Evolutionary conservation across 2,113 vertebrate species (phyloP).

Genomic region (Paracanthobrama guichenoti): DNA sequence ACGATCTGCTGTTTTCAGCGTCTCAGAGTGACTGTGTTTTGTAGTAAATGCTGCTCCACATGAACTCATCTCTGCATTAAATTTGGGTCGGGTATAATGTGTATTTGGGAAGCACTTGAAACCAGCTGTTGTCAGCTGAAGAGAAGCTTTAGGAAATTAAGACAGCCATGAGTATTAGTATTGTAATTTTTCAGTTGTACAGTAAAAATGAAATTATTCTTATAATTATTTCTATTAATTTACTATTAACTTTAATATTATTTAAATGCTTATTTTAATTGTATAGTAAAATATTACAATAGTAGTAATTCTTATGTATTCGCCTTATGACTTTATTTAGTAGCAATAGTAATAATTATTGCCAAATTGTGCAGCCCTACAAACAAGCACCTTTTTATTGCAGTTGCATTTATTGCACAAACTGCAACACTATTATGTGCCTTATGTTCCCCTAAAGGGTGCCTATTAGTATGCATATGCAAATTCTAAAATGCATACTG

Average conservation of each 20-base stretch:
- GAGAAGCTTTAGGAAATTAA: not conserved
- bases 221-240: not conserved
- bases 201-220: not conserved
- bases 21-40: not conserved
- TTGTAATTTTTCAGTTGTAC: not conserved
- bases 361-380: too few relatives aligned
- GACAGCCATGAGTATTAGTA: not conserved
- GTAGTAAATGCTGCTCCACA: not conserved
- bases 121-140: not conserved
- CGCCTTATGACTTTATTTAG: too few relatives aligned
- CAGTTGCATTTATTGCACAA: too few relatives aligned
- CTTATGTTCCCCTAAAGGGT: too few relatives aligned
- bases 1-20: not conserved
- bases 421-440: too few relatives aligned
- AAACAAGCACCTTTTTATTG: too few relatives aligned
- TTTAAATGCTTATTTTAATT: too few relatives aligned
- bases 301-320: too few relatives aligned
- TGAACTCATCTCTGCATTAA: not conserved
- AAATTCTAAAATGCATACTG: not conserved
- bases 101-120: not conserved
- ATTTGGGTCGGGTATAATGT: not conserved
- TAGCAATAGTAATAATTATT: too few relatives aligned
- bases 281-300: too few relatives aligned
- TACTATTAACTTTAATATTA: not conserved
- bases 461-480: too few relatives aligned